A percentile compares a stretch with the other conserved stretches of the same genome.
These are phyloP conservation scores for Lanius collurio DNA, from an alignment of 2,113 vertebrate genomes.

Conservation along the genomic window DNA sequence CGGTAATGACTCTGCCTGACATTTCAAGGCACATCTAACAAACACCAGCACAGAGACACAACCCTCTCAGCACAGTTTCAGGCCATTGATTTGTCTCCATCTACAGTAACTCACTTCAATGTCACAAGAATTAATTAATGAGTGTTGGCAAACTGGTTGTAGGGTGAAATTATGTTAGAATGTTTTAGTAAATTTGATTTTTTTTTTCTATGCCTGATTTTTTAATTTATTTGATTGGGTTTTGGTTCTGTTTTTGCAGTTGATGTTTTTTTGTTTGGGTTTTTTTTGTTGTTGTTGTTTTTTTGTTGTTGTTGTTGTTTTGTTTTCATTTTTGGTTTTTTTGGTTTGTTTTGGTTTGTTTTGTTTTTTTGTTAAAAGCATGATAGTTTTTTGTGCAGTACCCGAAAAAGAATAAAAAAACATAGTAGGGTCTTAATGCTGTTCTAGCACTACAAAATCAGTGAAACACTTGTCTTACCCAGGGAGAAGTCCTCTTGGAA, in stretches of 20 bases:
- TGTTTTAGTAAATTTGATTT: background rate
- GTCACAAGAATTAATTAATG: background rate
- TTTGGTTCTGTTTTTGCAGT: too few relatives aligned
- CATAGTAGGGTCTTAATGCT: background rate
- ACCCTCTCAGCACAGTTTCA: background rate
- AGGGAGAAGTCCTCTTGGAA: background rate
- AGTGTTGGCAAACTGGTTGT: background rate
- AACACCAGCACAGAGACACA: background rate
- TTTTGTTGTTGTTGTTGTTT: background rate
- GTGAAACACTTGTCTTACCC: background rate
- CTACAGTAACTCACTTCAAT: background rate
- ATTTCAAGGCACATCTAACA: conserved; percentile 42
- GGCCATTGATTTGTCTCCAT: background rate
- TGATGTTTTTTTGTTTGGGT: too few relatives aligned
- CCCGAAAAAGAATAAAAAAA: background rate
- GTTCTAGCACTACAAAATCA: background rate
- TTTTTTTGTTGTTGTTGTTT: too few relatives aligned
- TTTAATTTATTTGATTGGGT: background rate
- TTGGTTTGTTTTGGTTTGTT: background rate
- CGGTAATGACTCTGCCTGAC: background rate
- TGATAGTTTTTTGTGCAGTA: background rate
- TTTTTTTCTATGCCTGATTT: background rate
- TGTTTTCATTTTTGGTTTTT: too few relatives aligned
- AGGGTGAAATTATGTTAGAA: background rate
- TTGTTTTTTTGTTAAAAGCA: background rate